phyloP scores from a whole-genome alignment of 1,140 invertebrate species.

The Caenorhabditis inopinata region DNA sequence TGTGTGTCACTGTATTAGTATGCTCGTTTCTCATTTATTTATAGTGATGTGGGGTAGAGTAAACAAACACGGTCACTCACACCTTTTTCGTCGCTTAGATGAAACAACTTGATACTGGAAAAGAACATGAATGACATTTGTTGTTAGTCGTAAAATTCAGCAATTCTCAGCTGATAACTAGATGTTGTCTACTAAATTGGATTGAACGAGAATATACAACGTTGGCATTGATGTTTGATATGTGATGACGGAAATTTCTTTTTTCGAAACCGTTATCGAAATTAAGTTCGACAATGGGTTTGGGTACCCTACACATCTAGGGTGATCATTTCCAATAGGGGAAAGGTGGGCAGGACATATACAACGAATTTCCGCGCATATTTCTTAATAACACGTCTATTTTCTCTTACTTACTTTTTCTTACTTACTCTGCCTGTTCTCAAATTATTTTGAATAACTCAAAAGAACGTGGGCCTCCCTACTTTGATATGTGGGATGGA shows the following conservation, averaged over 20 bases:
- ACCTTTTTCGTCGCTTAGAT: background rate
- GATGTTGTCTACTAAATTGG: conserved; percentile 16
- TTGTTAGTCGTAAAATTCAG: background rate
- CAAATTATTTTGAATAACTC: no score
- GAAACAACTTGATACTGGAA: conserved; percentile 6
- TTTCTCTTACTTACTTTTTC: no score
- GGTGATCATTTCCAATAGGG: no score
- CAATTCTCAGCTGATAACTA: background rate
- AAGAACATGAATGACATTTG: background rate
- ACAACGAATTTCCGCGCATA: no score
- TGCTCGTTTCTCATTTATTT: background rate
- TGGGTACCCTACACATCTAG: no score
- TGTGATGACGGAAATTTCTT: background rate
- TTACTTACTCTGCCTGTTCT: no score
- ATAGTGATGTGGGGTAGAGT: conserved; percentile 4
- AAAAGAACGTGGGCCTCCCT: no score
- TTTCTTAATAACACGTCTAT: no score
- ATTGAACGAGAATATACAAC: conserved; percentile 19
- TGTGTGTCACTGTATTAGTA: background rate
- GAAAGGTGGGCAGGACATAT: no score
- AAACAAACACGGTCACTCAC: conserved; percentile 16
- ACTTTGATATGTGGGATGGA: no score
- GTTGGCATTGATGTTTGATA: conserved; percentile 29
- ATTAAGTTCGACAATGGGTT: no score
- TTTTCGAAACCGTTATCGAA: no score